Evolutionary conservation across 2,797 vertebrate species (phyloP).

Genomic region (Meriones psammophilus): DNA sequence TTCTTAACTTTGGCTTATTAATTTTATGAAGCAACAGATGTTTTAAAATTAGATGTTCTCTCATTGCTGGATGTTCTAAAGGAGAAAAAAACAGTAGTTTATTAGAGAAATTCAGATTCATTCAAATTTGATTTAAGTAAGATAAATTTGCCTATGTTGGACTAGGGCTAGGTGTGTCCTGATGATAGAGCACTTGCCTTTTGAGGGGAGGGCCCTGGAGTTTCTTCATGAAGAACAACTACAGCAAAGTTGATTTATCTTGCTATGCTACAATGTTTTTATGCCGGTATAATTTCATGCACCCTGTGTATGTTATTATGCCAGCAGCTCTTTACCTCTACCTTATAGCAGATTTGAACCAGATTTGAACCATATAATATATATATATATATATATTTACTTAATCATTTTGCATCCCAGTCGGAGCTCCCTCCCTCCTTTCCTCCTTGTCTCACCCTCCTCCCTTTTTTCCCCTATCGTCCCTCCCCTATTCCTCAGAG

Average conservation of each 20-base stretch:
- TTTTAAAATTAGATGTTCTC: conserved; percentile 21
- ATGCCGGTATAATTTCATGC: background rate
- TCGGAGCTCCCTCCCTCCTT: no score
- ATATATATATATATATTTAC: no score
- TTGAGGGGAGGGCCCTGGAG: background rate
- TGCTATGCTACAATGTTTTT: background rate
- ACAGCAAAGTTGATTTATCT: conserved; percentile 29
- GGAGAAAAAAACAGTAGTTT: background rate
- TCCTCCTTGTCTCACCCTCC: no score
- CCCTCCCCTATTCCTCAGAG: no score
- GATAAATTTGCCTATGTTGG: background rate
- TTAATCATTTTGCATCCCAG: no score
- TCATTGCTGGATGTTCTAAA: conserved; percentile 47
- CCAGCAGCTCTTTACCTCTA: background rate
- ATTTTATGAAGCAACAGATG: conserved; percentile 28
- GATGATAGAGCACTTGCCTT: background rate
- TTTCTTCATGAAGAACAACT: background rate
- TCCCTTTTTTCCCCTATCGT: no score
- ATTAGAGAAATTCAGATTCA: background rate
- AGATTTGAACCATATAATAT: background rate
- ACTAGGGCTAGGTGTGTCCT: background rate
- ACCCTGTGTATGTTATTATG: background rate
- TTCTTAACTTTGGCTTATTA: conserved; percentile 12
- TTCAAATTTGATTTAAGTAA: conserved; percentile 27
- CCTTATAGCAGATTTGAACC: conserved; percentile 35